Percentiles rank a stretch among this genome's conserved stretches.
phyloP scores from a whole-genome alignment of 2,797 vertebrate genomes.

The Bradypodion pumilum region DNA sequence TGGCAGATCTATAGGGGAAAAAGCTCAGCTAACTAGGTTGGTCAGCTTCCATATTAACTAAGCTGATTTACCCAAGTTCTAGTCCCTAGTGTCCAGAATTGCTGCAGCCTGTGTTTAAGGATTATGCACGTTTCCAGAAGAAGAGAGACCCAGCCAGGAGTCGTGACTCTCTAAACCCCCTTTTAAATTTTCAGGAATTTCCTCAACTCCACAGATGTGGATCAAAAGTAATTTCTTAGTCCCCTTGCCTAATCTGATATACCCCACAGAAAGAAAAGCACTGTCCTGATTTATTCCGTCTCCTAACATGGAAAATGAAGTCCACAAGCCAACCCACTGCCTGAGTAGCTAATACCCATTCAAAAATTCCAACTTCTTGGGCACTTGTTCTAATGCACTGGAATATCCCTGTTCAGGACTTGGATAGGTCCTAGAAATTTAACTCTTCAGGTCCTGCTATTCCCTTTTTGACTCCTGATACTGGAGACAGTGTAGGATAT shows the following conservation, averaged over 20 bases:
- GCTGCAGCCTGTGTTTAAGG: background rate
- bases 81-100: background rate
- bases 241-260: background rate
- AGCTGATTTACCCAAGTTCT: background rate
- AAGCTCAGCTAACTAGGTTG: background rate
- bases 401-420: background rate
- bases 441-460: background rate
- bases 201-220: background rate
- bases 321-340: background rate
- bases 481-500: background rate
- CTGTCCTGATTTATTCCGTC: background rate
- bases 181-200: background rate
- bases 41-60: background rate
- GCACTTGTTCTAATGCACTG: background rate
- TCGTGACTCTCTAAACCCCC: background rate
- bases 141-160: background rate
- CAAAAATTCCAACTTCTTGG: background rate
- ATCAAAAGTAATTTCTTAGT: background rate
- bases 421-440: background rate
- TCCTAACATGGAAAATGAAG: background rate
- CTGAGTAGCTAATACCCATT: background rate
- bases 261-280: background rate
- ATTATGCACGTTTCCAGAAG: background rate
- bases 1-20: conserved; percentile 39
- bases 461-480: conserved; percentile 7